Base-by-base conservation (phyloP, 2,888 invertebrate species). In the Heliconius ethilla region DNA sequence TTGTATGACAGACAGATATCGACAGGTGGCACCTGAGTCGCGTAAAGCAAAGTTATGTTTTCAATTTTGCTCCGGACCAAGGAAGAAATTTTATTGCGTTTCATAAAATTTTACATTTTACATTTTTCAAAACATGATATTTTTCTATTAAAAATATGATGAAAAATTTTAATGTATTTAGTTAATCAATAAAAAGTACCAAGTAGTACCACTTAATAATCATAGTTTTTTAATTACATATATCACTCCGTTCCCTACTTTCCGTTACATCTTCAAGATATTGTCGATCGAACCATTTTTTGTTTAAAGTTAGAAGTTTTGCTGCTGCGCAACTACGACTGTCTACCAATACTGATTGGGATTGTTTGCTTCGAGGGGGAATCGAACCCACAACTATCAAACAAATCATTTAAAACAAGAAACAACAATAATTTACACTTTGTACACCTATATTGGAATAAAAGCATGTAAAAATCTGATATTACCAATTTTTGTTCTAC, bases 1-100 rank as follows among this genome's bases (percentile, higher is more conserved):
- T 55, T 9, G 27, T 29, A 66, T 5, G 29, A 55, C 40, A 70
- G 37, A 63, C 33, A 75, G 22, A 25, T 40, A 75, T 75, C 3
- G 22, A 62, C 37, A 51, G 29, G 11, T 37, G 1, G 86, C 88
- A 88, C 87, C 89, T 89, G 89, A 83, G 85, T 82, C 86, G 80
- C 81, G 82, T 86, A 87, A 88, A 87, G 85, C 87, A 85, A 87
- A 89, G 86, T 90, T 89, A 90, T 90, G 88, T 83, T 85, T 89
- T 87, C 89, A 89, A 89, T 90, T 88, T 89, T 82, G 87, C 76
- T 79, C 75, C 55, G 75, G 75, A 76, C 74, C 72, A 67, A 77
- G 51, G 75, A 69, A 66, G 75, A 75, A 79, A 78, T 77, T 51
- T 75, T 77, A 78, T 79, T 79, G 77, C 69, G 27, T 77, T 65